Evolutionary conservation across 37 sponge, comb jelly and placozoan species (phyloP).

Genomic region (Ianthella basta): DNA sequence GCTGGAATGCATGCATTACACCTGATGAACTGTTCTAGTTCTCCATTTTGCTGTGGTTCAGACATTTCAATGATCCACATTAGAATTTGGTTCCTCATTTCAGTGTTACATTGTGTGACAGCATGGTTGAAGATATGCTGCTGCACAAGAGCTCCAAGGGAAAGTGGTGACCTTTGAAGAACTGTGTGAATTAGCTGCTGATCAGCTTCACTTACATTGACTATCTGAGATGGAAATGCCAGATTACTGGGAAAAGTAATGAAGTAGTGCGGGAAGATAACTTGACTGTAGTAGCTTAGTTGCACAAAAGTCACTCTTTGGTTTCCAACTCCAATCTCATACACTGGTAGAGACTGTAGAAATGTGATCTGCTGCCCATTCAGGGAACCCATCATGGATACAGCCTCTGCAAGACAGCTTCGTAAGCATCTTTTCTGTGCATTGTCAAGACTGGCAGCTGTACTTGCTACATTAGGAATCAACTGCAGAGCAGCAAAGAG

Average conservation of each 20-base stretch:
- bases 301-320: background rate
- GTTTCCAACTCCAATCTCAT: conserved; percentile 44
- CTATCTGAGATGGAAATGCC: conserved; percentile 42
- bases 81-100: conserved; percentile 32
- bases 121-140: conserved; percentile 39
- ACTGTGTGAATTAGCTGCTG: background rate
- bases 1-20: background rate
- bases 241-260: conserved; percentile 10
- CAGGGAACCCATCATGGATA: background rate
- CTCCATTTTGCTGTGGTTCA: background rate
- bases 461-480: background rate
- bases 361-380: too few relatives aligned
- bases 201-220: background rate
- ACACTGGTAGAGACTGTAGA: conserved; percentile 42
- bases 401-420: background rate
- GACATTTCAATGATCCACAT: conserved; percentile 45
- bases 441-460: background rate
- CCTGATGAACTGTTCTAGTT: conserved; percentile 12
- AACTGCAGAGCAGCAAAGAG: background rate
- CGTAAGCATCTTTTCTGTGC: background rate
- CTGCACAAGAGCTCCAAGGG: conserved; percentile 1
- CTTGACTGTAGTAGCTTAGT: background rate
- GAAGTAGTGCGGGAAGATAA: background rate
- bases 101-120: background rate
- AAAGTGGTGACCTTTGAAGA: conserved; percentile 12